Conservation (phyloP, 2,113 vertebrate genomes). For the Anseranas semipalmata region DNA sequence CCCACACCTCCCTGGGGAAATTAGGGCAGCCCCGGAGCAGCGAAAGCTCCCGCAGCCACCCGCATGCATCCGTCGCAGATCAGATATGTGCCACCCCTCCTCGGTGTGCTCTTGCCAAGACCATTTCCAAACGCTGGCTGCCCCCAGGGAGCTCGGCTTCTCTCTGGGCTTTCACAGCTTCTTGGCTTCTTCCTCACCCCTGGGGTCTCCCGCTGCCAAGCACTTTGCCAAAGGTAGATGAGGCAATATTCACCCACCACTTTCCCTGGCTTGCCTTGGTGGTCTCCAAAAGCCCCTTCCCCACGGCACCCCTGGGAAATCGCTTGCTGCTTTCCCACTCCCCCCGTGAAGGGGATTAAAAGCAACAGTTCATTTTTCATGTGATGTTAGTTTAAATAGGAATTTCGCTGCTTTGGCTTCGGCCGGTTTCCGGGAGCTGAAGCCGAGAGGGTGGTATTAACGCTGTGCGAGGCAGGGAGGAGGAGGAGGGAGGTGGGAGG, state of each 20-base stretch:
- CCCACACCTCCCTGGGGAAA: background rate
- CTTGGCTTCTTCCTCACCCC: background rate
- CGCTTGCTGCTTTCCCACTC: background rate
- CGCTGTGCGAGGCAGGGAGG: background rate
- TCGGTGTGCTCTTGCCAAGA: rapidly evolving
- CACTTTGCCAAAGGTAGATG: background rate
- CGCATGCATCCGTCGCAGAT: background rate
- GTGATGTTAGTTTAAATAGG: conserved; percentile 54
- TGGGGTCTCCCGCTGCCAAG: background rate
- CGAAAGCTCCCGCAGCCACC: background rate
- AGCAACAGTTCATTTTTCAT: conserved; percentile 61
- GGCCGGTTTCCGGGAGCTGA: conserved; percentile 23
- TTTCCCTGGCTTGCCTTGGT: background rate
- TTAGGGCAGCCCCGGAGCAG: background rate
- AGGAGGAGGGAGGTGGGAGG: conserved; percentile 37
- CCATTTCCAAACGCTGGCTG: background rate
- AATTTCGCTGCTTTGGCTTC: conserved; percentile 9
- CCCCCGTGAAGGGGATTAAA: conserved; percentile 41
- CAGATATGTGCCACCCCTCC: background rate
- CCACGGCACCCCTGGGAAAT: background rate
- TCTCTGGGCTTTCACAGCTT: background rate
- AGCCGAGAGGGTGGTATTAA: conserved; percentile 24
- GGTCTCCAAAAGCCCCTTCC: background rate
- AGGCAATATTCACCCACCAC: background rate
- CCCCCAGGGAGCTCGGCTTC: background rate